Conservation (phyloP, 2,113 vertebrate species). For the Urocitellus parryii region DNA sequence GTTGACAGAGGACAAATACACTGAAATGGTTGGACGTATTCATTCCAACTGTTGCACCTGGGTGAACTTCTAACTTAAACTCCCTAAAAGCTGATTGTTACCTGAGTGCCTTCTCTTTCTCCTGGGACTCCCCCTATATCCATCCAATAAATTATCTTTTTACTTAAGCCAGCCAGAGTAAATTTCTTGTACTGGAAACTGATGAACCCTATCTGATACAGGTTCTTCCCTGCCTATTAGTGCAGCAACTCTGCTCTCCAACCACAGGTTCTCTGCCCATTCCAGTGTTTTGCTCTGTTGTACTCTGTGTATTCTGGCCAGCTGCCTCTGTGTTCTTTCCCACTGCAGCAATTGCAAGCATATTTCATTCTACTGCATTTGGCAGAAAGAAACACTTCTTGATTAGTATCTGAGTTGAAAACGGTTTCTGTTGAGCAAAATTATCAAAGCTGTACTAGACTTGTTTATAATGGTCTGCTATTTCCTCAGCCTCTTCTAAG, state of each 20-base stretch:
- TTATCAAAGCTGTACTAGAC: slow-evolving; percentile 50
- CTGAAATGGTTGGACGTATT: not conserved
- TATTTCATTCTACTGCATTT: slow-evolving; percentile 64
- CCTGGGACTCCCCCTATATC: too few species aligned
- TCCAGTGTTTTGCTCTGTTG: not conserved
- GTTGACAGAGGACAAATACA: not conserved
- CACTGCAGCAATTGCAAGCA: not conserved
- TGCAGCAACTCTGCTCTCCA: not conserved
- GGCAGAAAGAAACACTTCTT: slow-evolving; percentile 65
- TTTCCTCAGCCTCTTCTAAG: slow-evolving; percentile 43
- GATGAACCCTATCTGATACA: not conserved
- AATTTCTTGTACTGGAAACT: not conserved
- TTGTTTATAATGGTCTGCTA: slow-evolving; percentile 58
- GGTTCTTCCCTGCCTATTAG: not conserved
- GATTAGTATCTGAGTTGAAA: slow-evolving; percentile 71
- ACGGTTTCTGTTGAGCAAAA: slow-evolving; percentile 64
- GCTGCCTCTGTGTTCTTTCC: slow-evolving; percentile 39
- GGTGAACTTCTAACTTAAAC: not conserved
- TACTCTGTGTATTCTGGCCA: not conserved
- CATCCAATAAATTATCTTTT: not conserved
- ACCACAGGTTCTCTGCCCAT: not conserved
- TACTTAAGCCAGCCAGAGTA: not conserved
- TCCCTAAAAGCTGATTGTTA: not conserved
- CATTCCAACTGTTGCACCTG: not conserved
- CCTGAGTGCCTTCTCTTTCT: not conserved